These are phyloP conservation scores for Amblyopsis hoosieri DNA, from an alignment of 2,797 vertebrate genomes.

Conservation along the genomic window DNA sequence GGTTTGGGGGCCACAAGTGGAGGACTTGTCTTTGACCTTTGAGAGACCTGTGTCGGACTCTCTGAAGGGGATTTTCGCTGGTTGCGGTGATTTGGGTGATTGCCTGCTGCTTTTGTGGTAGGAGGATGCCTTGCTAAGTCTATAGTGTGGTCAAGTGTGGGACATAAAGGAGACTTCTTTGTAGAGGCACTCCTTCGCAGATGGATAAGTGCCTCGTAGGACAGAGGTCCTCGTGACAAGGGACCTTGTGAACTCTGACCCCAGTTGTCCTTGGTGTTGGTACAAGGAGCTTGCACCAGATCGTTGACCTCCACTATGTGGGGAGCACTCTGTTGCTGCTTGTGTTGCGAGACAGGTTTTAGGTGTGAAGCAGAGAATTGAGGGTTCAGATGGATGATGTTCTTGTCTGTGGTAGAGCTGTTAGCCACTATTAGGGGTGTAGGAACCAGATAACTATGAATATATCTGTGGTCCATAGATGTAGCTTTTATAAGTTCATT, in stretches of 20 bases:
- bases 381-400: conserved; percentile 21
- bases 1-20: conserved; percentile 85
- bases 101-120: conserved; percentile 4
- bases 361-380: conserved; percentile 14
- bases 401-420: conserved; percentile 13
- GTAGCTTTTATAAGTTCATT: conserved; percentile 31
- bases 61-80: conserved; percentile 28
- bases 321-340: conserved; percentile 18
- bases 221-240: conserved; percentile 68
- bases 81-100: conserved; percentile 14
- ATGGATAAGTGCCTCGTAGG: conserved; percentile 74
- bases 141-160: conserved; percentile 64
- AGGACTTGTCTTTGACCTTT: conserved; percentile 55
- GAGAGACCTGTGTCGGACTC: background rate
- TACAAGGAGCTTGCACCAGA: conserved; percentile 45
- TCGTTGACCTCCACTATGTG: conserved; percentile 51
- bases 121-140: conserved; percentile 36
- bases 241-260: conserved; percentile 33
- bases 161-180: conserved; percentile 69
- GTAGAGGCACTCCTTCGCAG: conserved; percentile 65
- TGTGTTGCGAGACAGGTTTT: conserved; percentile 18
- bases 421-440: conserved; percentile 70
- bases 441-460: conserved; percentile 68
- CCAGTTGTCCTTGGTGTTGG: conserved; percentile 46
- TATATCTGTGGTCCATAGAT: conserved; percentile 30